Conservation (phyloP, 53 echinoderm and acorn worm genomes). For the Apostichopus leukothele region DNA sequence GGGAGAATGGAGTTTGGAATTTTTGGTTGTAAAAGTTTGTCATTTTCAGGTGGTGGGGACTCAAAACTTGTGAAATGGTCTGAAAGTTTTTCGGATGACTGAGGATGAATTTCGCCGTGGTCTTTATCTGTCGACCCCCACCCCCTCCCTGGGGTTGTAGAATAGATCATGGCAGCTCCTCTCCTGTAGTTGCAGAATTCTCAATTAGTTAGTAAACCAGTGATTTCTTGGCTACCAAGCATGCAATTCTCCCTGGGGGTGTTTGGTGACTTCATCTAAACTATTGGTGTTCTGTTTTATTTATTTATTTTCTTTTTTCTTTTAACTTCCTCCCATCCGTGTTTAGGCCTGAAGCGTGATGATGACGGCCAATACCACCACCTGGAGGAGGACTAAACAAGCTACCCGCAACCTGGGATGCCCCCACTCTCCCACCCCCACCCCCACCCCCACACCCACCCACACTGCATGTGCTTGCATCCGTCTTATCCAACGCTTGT, state of each 20-base stretch:
- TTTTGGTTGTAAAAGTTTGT: too few species aligned
- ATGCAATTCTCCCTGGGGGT: slow-evolving; percentile 11
- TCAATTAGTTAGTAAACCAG: too few species aligned
- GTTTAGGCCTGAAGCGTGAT: slow-evolving; percentile 25
- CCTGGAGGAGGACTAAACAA: slow-evolving; percentile 17
- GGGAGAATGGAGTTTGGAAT: too few species aligned
- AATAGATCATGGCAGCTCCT: too few species aligned
- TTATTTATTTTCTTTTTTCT: not conserved
- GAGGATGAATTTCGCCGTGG: too few species aligned
- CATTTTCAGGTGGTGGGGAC: too few species aligned
- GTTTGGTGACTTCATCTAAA: slow-evolving; percentile 8
- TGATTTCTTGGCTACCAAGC: not conserved
- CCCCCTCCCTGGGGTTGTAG: too few species aligned
- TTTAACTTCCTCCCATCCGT: not conserved
- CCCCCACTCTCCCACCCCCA: not conserved
- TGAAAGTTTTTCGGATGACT: too few species aligned
- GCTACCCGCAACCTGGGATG: not conserved
- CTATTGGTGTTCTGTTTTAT: slow-evolving; percentile 12
- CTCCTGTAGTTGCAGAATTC: too few species aligned
- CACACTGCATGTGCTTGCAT: not conserved
- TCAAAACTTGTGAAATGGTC: too few species aligned
- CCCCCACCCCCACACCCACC: not conserved
- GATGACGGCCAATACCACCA: slow-evolving; percentile 43
- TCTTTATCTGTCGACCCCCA: too few species aligned
- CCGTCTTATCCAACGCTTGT: slow-evolving; percentile 14